Evolutionary conservation across 2,888 invertebrate species (phyloP), one percentile per base, ranked within the genome.

Genomic region (Ariolimax columbianus): DNA sequence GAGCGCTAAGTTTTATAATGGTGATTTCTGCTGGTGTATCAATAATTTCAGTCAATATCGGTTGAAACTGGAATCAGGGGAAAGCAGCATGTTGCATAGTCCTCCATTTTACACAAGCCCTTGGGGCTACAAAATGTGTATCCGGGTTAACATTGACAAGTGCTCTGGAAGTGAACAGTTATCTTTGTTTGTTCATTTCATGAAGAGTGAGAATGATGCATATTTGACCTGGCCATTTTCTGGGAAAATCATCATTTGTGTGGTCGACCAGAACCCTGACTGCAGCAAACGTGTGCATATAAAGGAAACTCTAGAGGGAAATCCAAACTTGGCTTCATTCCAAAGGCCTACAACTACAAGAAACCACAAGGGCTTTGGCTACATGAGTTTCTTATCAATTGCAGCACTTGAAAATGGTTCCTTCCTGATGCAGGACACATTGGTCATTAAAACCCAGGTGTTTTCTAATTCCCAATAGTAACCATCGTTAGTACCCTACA

Each of bases 171-270:
- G 33, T 19, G 84, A 83, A 23, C 91, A 92, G 86, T 94, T 97
- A 85, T 97, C 97, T 0, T 95, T 98, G 43, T 96, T 97, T 93
- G 96, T 98, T 40, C 98, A 98, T 93, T 95, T 98, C 77, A 97
- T 98, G 97, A 96, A 96, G 93, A 97, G 97, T 0, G 97, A 97
- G 72, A 96, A 97, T 94, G 98, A 98, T 93, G 96, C 96, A 88
- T 96, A 96, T 86, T 94, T 98, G 66, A 96, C 96, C 80, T 98
- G 98, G 98, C 98, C 98, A 0, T 98, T 98, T 94, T 86, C 96
- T 91, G 98, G 98, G 0, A 95, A 96, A 86, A 97, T 98, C 86
- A 96, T 83, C 95, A 97, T 93, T 95, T 96, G 55, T 95, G 95
- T 95, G 92, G 95, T 94, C 77, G 93, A 94, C 89, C 93, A 93